Base-by-base conservation (phyloP, 2,888 invertebrate species). In the Theodoxus fluviatilis region DNA sequence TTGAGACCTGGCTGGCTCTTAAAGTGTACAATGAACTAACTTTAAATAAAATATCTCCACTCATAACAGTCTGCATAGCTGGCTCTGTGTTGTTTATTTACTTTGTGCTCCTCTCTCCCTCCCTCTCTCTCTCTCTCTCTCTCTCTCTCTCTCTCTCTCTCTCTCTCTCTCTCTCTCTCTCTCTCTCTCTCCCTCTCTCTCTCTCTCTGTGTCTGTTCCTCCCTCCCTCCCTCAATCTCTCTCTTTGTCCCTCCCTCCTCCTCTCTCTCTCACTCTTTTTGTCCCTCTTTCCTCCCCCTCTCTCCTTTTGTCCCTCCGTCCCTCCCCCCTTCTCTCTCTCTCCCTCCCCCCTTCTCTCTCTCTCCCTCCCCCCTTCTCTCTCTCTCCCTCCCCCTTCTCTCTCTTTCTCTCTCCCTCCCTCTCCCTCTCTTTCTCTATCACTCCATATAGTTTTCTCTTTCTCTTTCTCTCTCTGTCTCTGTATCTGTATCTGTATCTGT, bases 331-430 rank as follows among this genome's bases (percentile, higher is more conserved):
- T 25, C 43, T 66, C 1, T 47, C 49, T 47, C 28, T 28, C 25
- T 47, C 1, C 49, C 3, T 66, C 28, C 49, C 43, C 31, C 9
- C 31, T n/a, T 43, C 3, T 66, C 43, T 65, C 4, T 40, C 65
- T 38, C 22, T 2, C 35, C 25, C 38, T 12, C 35, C 9, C 0
- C 61, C 33, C 33, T 61, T 33, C 33, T 12, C 31, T 66, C 9
- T 31, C 33, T 47, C 33, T 7, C 49, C 52, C 31, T 6, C 33
- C 49, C 49, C 52, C 22, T 37, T 52, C 67, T 67, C 67, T 31
- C 67, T 67, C 67, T 67, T 37, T 52, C 55, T 67, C 67, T 67
- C 67, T 31, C 55, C 55, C 59, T 68, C 55, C 57, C 57, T 66
- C 66, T 40, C 47, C 28, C 12, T 43, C 43, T 66, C 25, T 57